phyloP scores from a whole-genome alignment of 2,888 invertebrate genomes.

The Schizaphis graminum region DNA sequence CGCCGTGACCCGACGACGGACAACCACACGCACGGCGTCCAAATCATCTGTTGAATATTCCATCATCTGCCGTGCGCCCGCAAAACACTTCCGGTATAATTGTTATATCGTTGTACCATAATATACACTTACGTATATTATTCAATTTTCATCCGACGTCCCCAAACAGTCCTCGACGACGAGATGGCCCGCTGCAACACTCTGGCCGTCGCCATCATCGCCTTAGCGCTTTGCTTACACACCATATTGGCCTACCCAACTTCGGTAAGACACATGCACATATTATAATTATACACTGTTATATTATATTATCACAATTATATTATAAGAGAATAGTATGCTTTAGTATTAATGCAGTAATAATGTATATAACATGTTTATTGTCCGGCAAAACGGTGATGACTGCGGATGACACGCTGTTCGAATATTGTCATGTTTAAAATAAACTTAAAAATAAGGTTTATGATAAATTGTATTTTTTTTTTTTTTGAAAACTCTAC shows the following conservation, averaged over 20 bases:
- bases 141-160: not conserved
- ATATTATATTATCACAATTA: not conserved
- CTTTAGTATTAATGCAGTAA: not conserved
- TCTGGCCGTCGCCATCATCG: not conserved
- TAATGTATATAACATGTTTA: not conserved
- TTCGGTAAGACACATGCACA: slow-evolving; percentile 17
- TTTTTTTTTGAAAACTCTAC: not conserved
- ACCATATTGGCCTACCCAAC: slow-evolving; percentile 31
- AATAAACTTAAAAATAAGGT: not conserved
- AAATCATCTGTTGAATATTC: not conserved
- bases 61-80: not conserved
- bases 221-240: not conserved
- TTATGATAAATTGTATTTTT: not conserved
- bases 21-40: not conserved
- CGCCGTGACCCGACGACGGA: not conserved
- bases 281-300: not conserved
- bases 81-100: not conserved
- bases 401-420: not conserved
- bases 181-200: not conserved
- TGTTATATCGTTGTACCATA: not conserved
- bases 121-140: not conserved
- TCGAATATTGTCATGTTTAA: not conserved
- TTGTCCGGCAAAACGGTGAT: not conserved
- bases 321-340: not conserved
- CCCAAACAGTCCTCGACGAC: not conserved